phyloP scores from a whole-genome alignment of 2,797 vertebrate genomes.

The Pogoniulus pusillus region DNA sequence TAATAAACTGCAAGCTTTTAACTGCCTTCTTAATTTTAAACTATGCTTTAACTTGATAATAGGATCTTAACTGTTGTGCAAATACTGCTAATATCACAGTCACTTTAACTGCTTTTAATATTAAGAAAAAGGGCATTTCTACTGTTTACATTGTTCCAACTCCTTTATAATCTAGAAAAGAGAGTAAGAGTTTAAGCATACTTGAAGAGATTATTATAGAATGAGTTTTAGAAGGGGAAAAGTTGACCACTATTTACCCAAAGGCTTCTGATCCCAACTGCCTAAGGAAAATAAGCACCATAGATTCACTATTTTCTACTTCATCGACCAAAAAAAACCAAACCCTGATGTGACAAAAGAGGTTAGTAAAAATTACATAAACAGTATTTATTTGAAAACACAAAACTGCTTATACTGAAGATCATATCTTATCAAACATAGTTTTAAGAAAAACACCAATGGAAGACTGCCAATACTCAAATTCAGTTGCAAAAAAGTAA shows the following conservation, averaged over 20 bases:
- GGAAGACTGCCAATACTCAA: not conserved
- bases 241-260: not conserved
- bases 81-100: not conserved
- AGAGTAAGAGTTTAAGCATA: not conserved
- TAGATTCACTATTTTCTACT: not conserved
- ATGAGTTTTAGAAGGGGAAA: not conserved
- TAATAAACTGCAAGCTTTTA: conserved; percentile 12
- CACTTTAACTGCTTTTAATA: not conserved
- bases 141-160: not conserved
- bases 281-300: not conserved
- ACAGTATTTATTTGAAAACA: not conserved
- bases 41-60: not conserved
- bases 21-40: not conserved
- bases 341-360: not conserved
- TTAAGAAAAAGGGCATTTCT: conserved; percentile 10
- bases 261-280: not conserved
- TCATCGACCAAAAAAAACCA: not conserved
- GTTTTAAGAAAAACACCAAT: not conserved
- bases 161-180: not conserved
- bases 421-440: not conserved
- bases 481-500: not conserved
- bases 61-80: not conserved
- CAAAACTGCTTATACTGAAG: not conserved
- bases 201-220: not conserved
- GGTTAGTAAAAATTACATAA: not conserved